phyloP scores from a whole-genome alignment of 2,888 invertebrate species.

The Iselma pallidipennis region DNA sequence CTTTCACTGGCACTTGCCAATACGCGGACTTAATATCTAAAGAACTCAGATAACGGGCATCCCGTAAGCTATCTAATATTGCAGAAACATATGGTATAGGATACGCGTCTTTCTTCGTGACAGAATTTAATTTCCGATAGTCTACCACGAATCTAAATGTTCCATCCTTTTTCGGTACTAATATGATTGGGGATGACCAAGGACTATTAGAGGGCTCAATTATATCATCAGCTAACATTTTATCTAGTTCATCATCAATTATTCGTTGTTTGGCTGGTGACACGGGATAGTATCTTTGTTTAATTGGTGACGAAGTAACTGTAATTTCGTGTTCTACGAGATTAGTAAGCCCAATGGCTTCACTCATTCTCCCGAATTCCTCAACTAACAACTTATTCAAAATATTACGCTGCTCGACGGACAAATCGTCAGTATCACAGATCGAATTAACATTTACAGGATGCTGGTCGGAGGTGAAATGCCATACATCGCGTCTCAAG shows the following conservation, averaged over 20 bases:
- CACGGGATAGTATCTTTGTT: constrained; percentile 28
- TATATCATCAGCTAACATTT: constrained; percentile 35
- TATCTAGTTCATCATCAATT: constrained; percentile 28
- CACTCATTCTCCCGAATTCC: constrained; percentile 11
- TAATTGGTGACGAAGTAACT: constrained; percentile 23
- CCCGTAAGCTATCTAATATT: constrained; percentile 24
- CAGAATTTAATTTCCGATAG: constrained; percentile 30
- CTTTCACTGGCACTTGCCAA: constrained; percentile 25
- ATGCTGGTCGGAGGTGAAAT: too few species aligned
- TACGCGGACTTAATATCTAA: constrained; percentile 26
- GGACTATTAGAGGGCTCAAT: constrained; percentile 37
- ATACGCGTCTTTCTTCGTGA: constrained; percentile 29
- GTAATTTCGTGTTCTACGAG: constrained; percentile 22
- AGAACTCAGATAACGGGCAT: constrained; percentile 22
- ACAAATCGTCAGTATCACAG: too few species aligned
- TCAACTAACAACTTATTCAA: constrained; percentile 1
- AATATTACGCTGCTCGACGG: too few species aligned
- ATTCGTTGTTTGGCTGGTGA: constrained; percentile 20
- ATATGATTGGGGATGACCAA: constrained; percentile 35
- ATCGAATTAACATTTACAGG: too few species aligned
- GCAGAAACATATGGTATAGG: constrained; percentile 20
- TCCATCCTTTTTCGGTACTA: constrained; percentile 45
- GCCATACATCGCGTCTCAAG: too few species aligned
- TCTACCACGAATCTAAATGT: constrained; percentile 35
- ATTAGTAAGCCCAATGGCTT: constrained; percentile 16